Conservation (phyloP, 2,113 vertebrate species). For the Notechis scutatus region DNA sequence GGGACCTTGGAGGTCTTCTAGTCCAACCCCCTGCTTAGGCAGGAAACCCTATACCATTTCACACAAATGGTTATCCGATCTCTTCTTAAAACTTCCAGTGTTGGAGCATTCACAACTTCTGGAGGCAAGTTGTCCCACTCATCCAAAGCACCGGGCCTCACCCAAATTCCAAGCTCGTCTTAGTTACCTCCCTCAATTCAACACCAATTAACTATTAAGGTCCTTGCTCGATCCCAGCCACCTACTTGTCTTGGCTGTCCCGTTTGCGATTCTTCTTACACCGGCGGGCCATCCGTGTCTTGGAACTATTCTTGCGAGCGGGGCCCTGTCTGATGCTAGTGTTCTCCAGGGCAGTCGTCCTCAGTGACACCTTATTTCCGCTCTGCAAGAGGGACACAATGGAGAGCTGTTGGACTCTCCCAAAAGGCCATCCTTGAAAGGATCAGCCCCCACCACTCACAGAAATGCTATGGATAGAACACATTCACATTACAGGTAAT, state of each 20-base stretch:
- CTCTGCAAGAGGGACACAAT: constrained; percentile 67
- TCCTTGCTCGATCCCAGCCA: background rate
- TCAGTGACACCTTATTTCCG: constrained; percentile 84
- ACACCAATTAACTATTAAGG: background rate
- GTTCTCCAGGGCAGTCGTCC: constrained; percentile 92
- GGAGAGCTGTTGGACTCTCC: rapidly evolving
- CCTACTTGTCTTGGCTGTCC: constrained; percentile 89
- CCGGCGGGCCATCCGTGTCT: constrained; percentile 90
- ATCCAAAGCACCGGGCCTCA: background rate
- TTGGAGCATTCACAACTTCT: no score
- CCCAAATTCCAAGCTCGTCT: background rate
- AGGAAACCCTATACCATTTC: no score
- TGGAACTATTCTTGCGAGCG: constrained; percentile 85
- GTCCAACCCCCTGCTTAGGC: no score
- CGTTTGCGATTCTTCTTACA: constrained; percentile 87
- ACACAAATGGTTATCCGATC: no score
- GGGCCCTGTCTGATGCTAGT: constrained; percentile 94
- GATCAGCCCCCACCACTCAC: background rate
- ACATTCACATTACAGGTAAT: background rate
- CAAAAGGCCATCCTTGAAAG: background rate
- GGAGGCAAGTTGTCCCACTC: background rate
- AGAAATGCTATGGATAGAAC: background rate
- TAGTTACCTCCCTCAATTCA: no score
- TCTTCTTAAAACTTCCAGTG: no score
- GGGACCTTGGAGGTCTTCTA: no score